Evolutionary conservation across 2,113 vertebrate genomes (phyloP).

Genomic region (Candoia aspera): DNA sequence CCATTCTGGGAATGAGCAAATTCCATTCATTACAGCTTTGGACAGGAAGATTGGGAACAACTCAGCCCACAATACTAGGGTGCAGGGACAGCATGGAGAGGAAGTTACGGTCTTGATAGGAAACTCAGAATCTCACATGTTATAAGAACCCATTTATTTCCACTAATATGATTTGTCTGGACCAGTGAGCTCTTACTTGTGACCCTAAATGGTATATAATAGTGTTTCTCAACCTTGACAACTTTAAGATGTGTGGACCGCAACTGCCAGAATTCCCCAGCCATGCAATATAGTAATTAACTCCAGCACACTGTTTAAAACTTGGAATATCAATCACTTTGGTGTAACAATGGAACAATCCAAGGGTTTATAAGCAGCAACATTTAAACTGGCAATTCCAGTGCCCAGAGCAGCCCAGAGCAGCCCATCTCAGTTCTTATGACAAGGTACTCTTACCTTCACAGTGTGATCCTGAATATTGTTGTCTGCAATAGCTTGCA

Average conservation of each 20-base stretch:
- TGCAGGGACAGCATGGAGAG: not conserved
- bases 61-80: not conserved
- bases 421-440: not conserved
- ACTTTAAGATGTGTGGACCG: no score
- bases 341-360: not conserved
- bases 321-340: not conserved
- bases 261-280: no score
- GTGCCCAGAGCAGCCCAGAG: not conserved
- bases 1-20: not conserved
- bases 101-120: not conserved
- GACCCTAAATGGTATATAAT: not conserved
- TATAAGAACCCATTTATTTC: not conserved
- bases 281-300: no score
- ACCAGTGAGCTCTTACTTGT: not conserved
- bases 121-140: not conserved
- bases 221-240: no score
- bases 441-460: slow-evolving; percentile 77
- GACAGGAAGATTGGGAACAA: not conserved
- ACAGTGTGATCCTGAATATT: slow-evolving; percentile 95
- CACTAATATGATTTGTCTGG: not conserved
- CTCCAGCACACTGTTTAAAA: not conserved
- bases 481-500: slow-evolving; percentile 96
- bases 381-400: not conserved
- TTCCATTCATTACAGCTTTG: not conserved
- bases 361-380: not conserved